These are phyloP conservation scores for Scaptomyza hsui DNA, from an alignment of 1,140 invertebrate species.

Conservation along the genomic window DNA sequence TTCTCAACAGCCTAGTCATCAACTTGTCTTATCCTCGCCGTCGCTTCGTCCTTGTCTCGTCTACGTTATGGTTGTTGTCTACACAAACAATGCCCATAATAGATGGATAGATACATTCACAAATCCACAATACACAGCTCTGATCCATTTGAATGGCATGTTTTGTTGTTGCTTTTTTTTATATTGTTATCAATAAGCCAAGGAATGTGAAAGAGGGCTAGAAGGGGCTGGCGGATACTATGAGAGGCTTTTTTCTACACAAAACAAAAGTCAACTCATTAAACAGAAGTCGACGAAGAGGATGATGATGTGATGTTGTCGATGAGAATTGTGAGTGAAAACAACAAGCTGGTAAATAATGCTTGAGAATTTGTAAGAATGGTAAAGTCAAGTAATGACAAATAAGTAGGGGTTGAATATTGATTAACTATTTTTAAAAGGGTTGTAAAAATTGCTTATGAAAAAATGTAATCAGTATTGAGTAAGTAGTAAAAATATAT, in stretches of 20 bases:
- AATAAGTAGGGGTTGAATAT: background rate
- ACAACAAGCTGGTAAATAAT: slow-evolving; percentile 11
- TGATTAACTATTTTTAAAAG: slow-evolving; percentile 2
- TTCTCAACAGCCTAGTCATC: slow-evolving; percentile 7
- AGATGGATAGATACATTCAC: slow-evolving; percentile 22
- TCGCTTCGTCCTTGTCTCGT: slow-evolving; percentile 7
- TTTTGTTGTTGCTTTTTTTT: slow-evolving; percentile 31
- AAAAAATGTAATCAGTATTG: background rate
- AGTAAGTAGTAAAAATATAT: background rate
- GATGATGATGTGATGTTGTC: slow-evolving; percentile 5
- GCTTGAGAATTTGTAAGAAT: background rate
- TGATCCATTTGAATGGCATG: slow-evolving; percentile 43
- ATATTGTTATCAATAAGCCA: slow-evolving; percentile 53
- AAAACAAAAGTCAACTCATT: slow-evolving; percentile 47
- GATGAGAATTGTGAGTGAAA: slow-evolving; percentile 14
- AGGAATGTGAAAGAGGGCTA: background rate
- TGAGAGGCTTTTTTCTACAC: slow-evolving; percentile 11
- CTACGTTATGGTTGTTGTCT: slow-evolving; percentile 15
- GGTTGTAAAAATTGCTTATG: background rate
- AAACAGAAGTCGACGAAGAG: slow-evolving; percentile 12
- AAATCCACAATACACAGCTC: slow-evolving; percentile 29
- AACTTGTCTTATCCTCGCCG: slow-evolving; percentile 4
- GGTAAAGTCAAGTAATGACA: slow-evolving; percentile 7
- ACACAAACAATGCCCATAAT: slow-evolving; percentile 37
- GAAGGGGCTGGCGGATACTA: background rate